Evolutionary conservation across 2,888 invertebrate genomes (phyloP).

Genomic region (Pachliopta kotzebuea): DNA sequence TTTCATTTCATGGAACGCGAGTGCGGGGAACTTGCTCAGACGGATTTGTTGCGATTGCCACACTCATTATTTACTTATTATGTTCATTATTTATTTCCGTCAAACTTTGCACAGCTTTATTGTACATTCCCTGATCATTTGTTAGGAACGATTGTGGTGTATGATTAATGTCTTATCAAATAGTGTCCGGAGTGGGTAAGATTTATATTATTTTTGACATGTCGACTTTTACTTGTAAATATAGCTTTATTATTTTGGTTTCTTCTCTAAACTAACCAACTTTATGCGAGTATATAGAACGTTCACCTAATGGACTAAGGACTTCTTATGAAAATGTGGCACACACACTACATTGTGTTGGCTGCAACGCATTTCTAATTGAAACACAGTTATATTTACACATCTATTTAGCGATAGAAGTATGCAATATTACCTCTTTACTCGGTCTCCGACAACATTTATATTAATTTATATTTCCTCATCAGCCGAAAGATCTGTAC

Average conservation of each 20-base stretch:
- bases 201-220: slow-evolving; percentile 12
- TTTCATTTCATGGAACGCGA: slow-evolving; percentile 52
- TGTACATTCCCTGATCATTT: slow-evolving; percentile 37
- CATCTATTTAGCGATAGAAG: too few species aligned
- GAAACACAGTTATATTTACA: too few species aligned
- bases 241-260: neutral
- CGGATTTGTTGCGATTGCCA: slow-evolving; percentile 53
- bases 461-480: too few species aligned
- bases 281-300: too few species aligned
- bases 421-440: too few species aligned
- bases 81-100: slow-evolving; percentile 36
- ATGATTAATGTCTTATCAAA: slow-evolving; percentile 29
- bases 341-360: too few species aligned
- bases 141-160: slow-evolving; percentile 33
- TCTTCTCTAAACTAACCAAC: too few species aligned
- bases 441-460: too few species aligned
- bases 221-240: neutral
- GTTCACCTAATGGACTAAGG: too few species aligned
- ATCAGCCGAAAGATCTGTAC: too few species aligned
- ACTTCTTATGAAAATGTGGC: too few species aligned
- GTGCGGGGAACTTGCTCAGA: slow-evolving; percentile 46
- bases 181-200: slow-evolving; percentile 13
- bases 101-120: slow-evolving; percentile 34
- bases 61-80: slow-evolving; percentile 38
- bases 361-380: too few species aligned